Conservation (phyloP, 2,888 invertebrate species). For the Machimus rusticus region DNA sequence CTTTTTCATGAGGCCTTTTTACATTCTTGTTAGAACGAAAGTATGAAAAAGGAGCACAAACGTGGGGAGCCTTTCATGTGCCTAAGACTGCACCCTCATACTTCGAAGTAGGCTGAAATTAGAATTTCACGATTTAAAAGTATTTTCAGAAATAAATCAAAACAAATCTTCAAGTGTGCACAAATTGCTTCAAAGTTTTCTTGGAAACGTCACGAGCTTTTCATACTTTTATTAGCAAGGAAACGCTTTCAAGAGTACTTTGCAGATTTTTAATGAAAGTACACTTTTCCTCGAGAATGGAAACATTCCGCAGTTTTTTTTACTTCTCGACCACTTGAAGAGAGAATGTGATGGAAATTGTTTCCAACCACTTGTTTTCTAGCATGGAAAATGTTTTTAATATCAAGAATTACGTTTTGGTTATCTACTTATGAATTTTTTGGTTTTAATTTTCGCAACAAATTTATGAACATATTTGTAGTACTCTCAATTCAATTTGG, state of each 20-base stretch:
- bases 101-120: background rate
- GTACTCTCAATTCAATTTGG: no score
- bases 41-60: background rate
- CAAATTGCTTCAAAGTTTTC: background rate
- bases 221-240: background rate
- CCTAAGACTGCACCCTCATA: background rate
- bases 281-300: background rate
- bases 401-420: background rate
- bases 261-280: background rate
- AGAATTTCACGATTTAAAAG: background rate
- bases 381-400: background rate
- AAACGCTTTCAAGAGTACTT: background rate
- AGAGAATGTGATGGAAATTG: background rate
- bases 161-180: background rate
- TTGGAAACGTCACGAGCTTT: background rate
- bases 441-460: background rate
- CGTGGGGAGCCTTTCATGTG: background rate
- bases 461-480: background rate
- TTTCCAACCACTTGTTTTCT: background rate
- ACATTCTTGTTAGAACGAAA: background rate
- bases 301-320: background rate
- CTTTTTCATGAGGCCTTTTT: background rate
- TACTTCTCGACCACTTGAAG: background rate
- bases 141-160: background rate
- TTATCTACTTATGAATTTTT: background rate